Conservation (phyloP, 2,888 invertebrate genomes). For the Cosmopolites sordidus region DNA sequence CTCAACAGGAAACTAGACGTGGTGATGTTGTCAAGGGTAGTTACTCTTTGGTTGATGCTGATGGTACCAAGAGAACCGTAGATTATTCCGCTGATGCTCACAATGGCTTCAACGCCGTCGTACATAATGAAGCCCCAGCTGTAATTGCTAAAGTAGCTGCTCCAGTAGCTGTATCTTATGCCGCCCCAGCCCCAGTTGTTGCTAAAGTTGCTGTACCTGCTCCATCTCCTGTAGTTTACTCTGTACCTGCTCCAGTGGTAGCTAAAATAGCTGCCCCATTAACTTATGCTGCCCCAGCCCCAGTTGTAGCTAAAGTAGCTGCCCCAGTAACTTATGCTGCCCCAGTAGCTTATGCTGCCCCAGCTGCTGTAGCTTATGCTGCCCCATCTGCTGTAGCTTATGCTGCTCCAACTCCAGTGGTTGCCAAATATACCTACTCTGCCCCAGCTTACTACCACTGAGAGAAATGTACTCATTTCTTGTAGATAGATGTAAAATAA, state of each 20-base stretch:
- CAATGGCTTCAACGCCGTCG: slow-evolving; percentile 54
- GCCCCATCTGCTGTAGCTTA: slow-evolving; percentile 22
- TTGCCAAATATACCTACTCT: slow-evolving; percentile 4
- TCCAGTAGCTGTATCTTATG: slow-evolving; percentile 27
- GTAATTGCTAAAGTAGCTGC: slow-evolving; percentile 27
- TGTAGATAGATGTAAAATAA: neutral
- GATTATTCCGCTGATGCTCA: slow-evolving; percentile 53
- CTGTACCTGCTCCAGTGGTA: slow-evolving; percentile 43
- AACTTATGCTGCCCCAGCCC: slow-evolving; percentile 33
- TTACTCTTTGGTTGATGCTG: slow-evolving; percentile 53
- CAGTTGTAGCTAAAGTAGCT: slow-evolving; percentile 32
- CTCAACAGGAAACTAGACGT: slow-evolving; percentile 52
- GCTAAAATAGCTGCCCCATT: neutral
- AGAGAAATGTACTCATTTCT: neutral
- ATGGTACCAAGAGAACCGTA: slow-evolving; percentile 53
- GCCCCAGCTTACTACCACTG: slow-evolving; percentile 28
- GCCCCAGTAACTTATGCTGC: slow-evolving; percentile 28
- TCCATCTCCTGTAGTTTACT: slow-evolving; percentile 39
- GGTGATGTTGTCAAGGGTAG: slow-evolving; percentile 53
- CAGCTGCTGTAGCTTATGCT: slow-evolving; percentile 33
- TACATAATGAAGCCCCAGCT: slow-evolving; percentile 50
- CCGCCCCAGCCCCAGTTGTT: slow-evolving; percentile 44
- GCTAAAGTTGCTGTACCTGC: slow-evolving; percentile 35
- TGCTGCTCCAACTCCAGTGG: slow-evolving; percentile 8
- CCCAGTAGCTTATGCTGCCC: slow-evolving; percentile 32